phyloP scores from a whole-genome alignment of 1,140 invertebrate species.

The Papilio aristodemus region DNA sequence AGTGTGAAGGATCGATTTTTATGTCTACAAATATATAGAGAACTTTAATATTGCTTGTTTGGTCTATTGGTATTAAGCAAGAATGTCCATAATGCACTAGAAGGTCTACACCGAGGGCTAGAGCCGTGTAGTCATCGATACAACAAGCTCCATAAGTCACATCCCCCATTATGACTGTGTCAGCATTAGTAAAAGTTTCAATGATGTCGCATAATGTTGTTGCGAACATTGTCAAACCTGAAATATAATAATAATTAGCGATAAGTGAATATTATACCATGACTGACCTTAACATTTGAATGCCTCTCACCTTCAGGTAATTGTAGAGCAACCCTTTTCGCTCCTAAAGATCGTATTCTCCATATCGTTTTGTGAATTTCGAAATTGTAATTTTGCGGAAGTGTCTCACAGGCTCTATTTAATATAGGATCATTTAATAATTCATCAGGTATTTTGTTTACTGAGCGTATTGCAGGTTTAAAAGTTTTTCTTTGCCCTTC shows the following conservation, averaged over 20 bases:
- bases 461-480: conserved; percentile 84
- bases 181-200: conserved; percentile 94
- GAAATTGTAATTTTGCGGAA: conserved; percentile 99
- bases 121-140: conserved; percentile 98
- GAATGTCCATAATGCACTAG: conserved; percentile 99
- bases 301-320: conserved; percentile 92
- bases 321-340: conserved; percentile 96
- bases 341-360: conserved; percentile 91
- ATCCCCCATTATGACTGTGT: conserved; percentile 99
- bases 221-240: conserved; percentile 90
- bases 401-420: conserved; percentile 85
- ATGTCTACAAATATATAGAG: conserved; percentile 98
- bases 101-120: conserved; percentile 93
- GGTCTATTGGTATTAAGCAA: conserved; percentile 97
- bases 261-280: background rate
- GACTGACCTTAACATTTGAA: conserved; percentile 23
- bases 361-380: conserved; percentile 99
- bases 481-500: conserved; percentile 89
- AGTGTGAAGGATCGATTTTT: conserved; percentile 95
- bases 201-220: conserved; percentile 97
- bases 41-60: conserved; percentile 93
- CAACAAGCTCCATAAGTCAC: conserved; percentile 99
- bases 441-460: conserved; percentile 92
- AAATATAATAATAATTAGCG: conserved; percentile 42
- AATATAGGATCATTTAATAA: conserved; percentile 90